A percentile compares a stretch with the other conserved stretches of the same genome.
Evolutionary conservation across 2,113 vertebrate species (phyloP).

Genomic region (Misgurnus anguillicaudatus): DNA sequence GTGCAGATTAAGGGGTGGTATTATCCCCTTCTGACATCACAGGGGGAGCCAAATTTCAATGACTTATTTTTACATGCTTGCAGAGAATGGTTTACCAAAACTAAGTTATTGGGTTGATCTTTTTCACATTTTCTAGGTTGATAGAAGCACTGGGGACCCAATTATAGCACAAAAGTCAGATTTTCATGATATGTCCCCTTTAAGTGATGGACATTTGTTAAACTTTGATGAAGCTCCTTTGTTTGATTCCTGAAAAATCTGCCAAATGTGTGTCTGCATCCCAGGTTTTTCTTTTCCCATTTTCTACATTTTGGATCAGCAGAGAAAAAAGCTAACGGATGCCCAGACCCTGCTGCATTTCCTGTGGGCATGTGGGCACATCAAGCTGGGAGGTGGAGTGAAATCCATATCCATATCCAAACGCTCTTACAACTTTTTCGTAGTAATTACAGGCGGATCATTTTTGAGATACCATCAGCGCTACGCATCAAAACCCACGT

Average conservation of each 20-base stretch:
- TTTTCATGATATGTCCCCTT: too few relatives aligned
- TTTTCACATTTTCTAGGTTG: too few relatives aligned
- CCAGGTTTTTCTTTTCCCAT: constrained; percentile 6
- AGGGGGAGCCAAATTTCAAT: too few relatives aligned
- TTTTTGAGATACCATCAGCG: constrained; percentile 17
- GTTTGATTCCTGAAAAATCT: background rate
- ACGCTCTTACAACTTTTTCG: constrained; percentile 6
- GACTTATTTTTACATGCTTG: too few relatives aligned
- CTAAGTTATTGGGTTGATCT: too few relatives aligned
- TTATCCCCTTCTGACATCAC: too few relatives aligned
- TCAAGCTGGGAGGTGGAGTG: constrained; percentile 2
- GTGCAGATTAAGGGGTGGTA: too few relatives aligned
- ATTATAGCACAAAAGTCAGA: too few relatives aligned
- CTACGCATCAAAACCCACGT: background rate
- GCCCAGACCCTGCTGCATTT: constrained; percentile 14
- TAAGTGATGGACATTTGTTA: background rate
- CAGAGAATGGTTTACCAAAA: too few relatives aligned
- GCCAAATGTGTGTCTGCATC: background rate
- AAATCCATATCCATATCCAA: constrained; percentile 15
- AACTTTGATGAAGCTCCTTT: background rate
- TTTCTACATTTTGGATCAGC: constrained; percentile 17
- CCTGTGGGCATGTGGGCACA: constrained; percentile 11
- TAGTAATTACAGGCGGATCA: constrained; percentile 8
- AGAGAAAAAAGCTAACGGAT: constrained; percentile 27
- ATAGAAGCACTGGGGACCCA: too few relatives aligned